Conservation (phyloP, 2,797 vertebrate genomes). For the Bovichtus variegatus region DNA sequence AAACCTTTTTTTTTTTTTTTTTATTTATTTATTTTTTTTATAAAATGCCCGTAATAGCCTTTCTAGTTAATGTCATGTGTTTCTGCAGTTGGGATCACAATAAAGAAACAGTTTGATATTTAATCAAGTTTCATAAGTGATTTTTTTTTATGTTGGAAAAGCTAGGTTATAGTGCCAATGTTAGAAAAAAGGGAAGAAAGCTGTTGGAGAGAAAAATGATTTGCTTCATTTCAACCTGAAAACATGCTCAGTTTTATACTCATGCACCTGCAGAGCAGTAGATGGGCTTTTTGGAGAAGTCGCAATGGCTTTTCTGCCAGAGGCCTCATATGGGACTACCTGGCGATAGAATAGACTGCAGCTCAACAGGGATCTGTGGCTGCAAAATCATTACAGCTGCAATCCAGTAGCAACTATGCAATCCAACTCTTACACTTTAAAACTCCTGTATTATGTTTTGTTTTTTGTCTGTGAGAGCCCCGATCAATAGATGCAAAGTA, state of each 20-base stretch:
- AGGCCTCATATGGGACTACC: constrained; percentile 65
- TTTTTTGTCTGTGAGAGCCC: constrained; percentile 12
- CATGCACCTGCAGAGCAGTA: constrained; percentile 67
- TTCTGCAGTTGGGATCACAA: constrained; percentile 2
- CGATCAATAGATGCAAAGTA: constrained; percentile 52
- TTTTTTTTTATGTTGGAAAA: constrained; percentile 16
- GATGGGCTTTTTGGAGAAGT: constrained; percentile 73
- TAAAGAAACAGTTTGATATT: constrained; percentile 4
- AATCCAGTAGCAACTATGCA: constrained; percentile 57
- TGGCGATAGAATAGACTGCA: constrained; percentile 63
- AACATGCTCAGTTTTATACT: constrained; percentile 55
- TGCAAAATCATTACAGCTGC: constrained; percentile 66
- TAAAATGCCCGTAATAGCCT: constrained; percentile 15
- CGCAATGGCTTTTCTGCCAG: constrained; percentile 60
- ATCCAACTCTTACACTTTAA: constrained; percentile 28
- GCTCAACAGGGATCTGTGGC: constrained; percentile 69
- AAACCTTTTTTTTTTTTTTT: too few species aligned
- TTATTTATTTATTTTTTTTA: too few species aligned
- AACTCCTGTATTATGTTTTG: constrained; percentile 25
- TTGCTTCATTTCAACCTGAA: constrained; percentile 69
- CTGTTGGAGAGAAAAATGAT: constrained; percentile 33
- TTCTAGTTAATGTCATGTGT: constrained; percentile 20
- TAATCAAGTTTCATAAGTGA: constrained; percentile 6
- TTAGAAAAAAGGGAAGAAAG: neutral
- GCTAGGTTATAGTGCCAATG: neutral